Conservation (phyloP, 2,797 vertebrate genomes). For the Threskiornis aethiopicus region DNA sequence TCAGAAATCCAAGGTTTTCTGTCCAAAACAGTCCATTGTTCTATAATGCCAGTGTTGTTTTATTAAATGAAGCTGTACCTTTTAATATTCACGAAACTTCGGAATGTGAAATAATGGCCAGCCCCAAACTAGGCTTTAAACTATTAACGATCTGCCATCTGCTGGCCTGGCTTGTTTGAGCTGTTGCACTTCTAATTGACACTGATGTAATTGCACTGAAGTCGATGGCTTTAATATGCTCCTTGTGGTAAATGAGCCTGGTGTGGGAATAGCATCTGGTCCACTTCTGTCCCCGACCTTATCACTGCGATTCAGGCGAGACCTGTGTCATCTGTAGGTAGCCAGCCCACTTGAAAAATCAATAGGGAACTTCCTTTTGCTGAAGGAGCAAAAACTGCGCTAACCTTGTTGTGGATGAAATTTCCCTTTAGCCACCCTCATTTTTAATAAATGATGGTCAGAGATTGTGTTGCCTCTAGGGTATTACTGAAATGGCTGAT, state of each 20-base stretch:
- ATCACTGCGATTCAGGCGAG: neutral
- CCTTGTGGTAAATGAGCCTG: neutral
- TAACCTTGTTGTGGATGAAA: neutral
- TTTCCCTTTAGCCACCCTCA: neutral
- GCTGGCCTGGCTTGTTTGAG: neutral
- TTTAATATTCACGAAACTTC: neutral
- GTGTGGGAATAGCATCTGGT: neutral
- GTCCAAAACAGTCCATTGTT: neutral
- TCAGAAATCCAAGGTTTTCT: neutral
- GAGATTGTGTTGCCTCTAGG: neutral
- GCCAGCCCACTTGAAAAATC: neutral
- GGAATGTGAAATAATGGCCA: neutral
- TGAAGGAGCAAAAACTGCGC: neutral
- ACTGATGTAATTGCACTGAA: neutral
- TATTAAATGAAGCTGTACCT: neutral
- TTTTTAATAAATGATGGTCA: neutral
- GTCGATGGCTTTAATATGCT: neutral
- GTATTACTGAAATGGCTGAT: neutral
- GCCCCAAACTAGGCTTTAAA: neutral
- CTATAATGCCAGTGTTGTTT: neutral
- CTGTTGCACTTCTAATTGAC: neutral
- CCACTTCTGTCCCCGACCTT: neutral
- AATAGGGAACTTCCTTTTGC: neutral
- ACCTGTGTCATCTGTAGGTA: neutral
- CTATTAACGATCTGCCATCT: slow-evolving; percentile 42